Evolutionary conservation across 2,113 vertebrate species (phyloP), one percentile per base, ranked within the genome.

Genomic region (Raja brachyura): DNA sequence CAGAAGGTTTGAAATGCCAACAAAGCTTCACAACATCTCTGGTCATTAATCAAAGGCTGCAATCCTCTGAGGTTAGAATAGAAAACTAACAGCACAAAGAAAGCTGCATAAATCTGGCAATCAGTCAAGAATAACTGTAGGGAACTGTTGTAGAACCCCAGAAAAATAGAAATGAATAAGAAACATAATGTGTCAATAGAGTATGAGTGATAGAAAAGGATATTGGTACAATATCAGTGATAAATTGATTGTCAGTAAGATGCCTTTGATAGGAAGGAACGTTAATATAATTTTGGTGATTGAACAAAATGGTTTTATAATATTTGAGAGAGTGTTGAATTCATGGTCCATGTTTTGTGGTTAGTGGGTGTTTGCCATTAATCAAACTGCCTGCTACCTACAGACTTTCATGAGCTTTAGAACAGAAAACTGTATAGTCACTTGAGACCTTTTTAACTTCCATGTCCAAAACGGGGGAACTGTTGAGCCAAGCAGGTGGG

Each of bases 71-170:
- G 20, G 0, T 39, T 63, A 33, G 48, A 73, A 75, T n/a, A 31
- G 31, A 18, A 76, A 48, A 76, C 4, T 70, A 25, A 28, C 79
- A 13, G 56, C 14, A 61, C 0, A 48, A 63, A 81, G 93, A 39
- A 88, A 94, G 28, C 93, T 68, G 93, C 48, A 48, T 73, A 61
- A 66, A 70, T 93, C 90, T 75, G 33, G 31, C 31, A 11, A 54
- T 74, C 33, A 14, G 10, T 74, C 14, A 76, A 75, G 25, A 14
- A 16, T 18, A 73, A 75, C 74, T 54, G 16, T 54, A 93, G 70
- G 33, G 14, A 92, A 31, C 4, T 18, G 14, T 13, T 74, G 22
- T 75, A 76, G 70, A 54, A 75, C 28, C 68, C 28, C 68, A 25
- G 5, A 48, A 93, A 75, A 86, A 59, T 83, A 59, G 22, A 83